Conservation (phyloP, 1,140 invertebrate species). For the Cecropterus lyciades region DNA sequence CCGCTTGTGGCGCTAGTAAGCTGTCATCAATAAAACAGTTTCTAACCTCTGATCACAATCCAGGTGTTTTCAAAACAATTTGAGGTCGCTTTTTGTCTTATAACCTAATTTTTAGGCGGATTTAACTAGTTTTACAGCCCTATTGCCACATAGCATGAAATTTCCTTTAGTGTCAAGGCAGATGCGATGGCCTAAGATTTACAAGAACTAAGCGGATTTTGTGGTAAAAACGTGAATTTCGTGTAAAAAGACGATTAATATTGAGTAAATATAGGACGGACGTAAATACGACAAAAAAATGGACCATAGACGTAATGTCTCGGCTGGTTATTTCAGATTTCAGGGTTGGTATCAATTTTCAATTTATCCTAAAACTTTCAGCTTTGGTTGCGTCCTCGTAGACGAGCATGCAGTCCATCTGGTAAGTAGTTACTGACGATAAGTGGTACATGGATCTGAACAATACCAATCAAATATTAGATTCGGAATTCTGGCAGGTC, state of each 20-base stretch:
- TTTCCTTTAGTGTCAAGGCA: conserved; percentile 22
- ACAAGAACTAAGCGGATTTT: conserved; percentile 24
- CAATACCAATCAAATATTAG: no score
- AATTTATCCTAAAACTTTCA: no score
- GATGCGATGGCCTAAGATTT: conserved; percentile 17
- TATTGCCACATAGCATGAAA: conserved; percentile 22
- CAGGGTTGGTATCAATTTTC: no score
- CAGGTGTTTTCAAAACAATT: conserved; percentile 19
- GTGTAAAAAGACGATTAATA: conserved; percentile 26
- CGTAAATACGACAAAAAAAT: not conserved
- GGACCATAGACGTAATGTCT: not conserved
- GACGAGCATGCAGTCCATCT: no score
- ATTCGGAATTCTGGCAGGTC: no score
- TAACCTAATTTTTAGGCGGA: conserved; percentile 8
- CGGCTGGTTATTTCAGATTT: no score
- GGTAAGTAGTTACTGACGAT: no score
- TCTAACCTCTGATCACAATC: conserved; percentile 34
- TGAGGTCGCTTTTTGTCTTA: conserved; percentile 5
- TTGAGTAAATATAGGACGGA: not conserved
- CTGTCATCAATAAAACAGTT: conserved; percentile 42
- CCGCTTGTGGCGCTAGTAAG: conserved; percentile 50
- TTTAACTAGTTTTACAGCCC: conserved; percentile 5
- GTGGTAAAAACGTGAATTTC: conserved; percentile 19
- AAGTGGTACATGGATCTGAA: no score
- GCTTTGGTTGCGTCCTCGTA: no score